A percentile compares a stretch with the other conserved stretches of the same genome.
phyloP scores from a whole-genome alignment of 2,113 vertebrate genomes.

The Hymenochirus boettgeri region DNA sequence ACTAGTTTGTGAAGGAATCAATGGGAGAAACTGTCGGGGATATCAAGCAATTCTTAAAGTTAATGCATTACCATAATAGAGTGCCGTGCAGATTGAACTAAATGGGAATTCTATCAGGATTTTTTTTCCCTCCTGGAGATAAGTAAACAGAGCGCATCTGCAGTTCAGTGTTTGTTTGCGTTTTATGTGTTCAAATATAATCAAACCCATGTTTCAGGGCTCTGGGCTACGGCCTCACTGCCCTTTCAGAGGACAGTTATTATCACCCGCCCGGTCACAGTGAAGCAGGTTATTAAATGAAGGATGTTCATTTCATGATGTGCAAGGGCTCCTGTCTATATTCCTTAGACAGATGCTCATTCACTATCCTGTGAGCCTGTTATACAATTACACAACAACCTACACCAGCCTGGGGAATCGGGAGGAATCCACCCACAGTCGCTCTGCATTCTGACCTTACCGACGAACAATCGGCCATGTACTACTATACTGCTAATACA shows the following conservation, averaged over 20 bases:
- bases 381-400: conserved; percentile 21
- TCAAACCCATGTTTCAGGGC: conserved; percentile 15
- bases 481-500: too few relatives aligned
- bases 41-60: too few relatives aligned
- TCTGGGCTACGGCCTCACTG: conserved; percentile 9
- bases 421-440: too few relatives aligned
- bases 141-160: neutral
- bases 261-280: conserved; percentile 19
- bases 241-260: conserved; percentile 22
- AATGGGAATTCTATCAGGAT: too few relatives aligned
- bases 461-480: too few relatives aligned
- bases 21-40: too few relatives aligned
- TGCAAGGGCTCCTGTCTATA: conserved; percentile 5
- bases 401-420: neutral
- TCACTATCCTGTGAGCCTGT: conserved; percentile 7
- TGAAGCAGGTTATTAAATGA: conserved; percentile 32
- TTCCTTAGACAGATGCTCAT: conserved; percentile 22
- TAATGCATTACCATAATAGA: too few relatives aligned
- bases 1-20: too few relatives aligned
- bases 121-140: too few relatives aligned
- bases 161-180: neutral
- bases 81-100: too few relatives aligned
- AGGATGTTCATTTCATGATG: conserved; percentile 16
- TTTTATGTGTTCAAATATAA: conserved; percentile 20
- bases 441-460: too few relatives aligned